A percentile compares a stretch with the other conserved stretches of the same genome.
Conservation (phyloP, 2,113 vertebrate species). For the Polyodon spathula region DNA sequence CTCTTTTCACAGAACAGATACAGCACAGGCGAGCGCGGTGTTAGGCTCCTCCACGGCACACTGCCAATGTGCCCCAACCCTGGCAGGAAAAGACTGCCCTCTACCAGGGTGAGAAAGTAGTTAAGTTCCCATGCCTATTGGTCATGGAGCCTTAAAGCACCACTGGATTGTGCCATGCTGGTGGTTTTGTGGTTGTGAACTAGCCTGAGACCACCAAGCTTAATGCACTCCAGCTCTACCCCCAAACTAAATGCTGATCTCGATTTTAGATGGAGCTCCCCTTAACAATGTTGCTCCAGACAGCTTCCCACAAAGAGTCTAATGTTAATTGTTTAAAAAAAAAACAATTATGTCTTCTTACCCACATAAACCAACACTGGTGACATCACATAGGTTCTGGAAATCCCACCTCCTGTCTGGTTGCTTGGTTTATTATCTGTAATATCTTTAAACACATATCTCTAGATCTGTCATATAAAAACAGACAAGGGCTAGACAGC, state of each 20-base stretch:
- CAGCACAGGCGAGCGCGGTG: conserved; percentile 52
- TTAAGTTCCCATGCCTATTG: conserved; percentile 10
- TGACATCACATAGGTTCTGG: conserved; percentile 1
- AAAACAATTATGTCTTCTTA: too few relatives aligned
- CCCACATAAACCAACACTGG: not conserved
- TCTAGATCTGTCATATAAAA: not conserved
- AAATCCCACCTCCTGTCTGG: not conserved
- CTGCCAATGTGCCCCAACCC: conserved; percentile 63
- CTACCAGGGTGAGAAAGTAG: conserved; percentile 58
- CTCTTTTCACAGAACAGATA: conserved; percentile 58
- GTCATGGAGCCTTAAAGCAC: not conserved
- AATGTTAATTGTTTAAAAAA: not conserved
- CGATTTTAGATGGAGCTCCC: not conserved
- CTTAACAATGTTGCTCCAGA: not conserved
- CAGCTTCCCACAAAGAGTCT: not conserved
- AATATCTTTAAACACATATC: not conserved
- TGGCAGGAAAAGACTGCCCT: conserved; percentile 68
- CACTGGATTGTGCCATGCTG: not conserved
- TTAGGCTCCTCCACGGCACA: conserved; percentile 57
- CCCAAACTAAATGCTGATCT: not conserved
- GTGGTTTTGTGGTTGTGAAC: conserved; percentile 18
- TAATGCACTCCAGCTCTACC: not conserved
- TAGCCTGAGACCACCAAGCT: not conserved
- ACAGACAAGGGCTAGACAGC: not conserved
- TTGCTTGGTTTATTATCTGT: not conserved